phyloP scores from a whole-genome alignment of 1,140 invertebrate species.

The Pseudomyrmex gracilis region DNA sequence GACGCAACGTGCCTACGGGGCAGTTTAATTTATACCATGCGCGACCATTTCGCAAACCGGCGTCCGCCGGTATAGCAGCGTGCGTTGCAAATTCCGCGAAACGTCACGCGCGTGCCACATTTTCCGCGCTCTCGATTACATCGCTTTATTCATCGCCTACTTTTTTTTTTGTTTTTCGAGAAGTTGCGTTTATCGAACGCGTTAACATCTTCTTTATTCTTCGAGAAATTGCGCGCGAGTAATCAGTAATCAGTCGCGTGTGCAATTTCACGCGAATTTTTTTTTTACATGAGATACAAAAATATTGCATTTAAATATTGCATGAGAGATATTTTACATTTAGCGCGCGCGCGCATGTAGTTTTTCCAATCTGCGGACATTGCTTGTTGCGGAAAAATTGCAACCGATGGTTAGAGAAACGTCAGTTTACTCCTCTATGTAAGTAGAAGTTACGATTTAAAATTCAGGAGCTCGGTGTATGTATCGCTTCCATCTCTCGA shows the following conservation, averaged over 20 bases:
- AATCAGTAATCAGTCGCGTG: not conserved
- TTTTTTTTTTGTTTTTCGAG: not conserved
- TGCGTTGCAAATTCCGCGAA: constrained; percentile 30
- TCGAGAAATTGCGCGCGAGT: too few species aligned
- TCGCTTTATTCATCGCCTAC: not conserved
- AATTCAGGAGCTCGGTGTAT: constrained; percentile 18
- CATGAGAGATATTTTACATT: not conserved
- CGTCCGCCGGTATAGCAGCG: not conserved
- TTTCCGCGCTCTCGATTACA: constrained; percentile 32
- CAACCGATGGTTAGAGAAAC: not conserved
- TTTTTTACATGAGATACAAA: not conserved
- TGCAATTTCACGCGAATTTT: not conserved
- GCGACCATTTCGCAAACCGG: constrained; percentile 28
- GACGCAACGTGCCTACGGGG: constrained; percentile 48
- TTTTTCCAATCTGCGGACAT: not conserved
- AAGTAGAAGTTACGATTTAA: constrained; percentile 2
- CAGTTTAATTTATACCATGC: constrained; percentile 54
- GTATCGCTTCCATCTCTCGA: not conserved
- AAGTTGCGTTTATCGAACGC: not conserved
- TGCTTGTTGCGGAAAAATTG: constrained; percentile 6
- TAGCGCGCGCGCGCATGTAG: not conserved
- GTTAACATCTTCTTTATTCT: not conserved
- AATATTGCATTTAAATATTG: not conserved
- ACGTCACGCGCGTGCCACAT: constrained; percentile 21
- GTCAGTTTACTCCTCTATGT: not conserved